Evolutionary conservation across 2,113 vertebrate species (phyloP).

Genomic region (Nerophis ophidion): DNA sequence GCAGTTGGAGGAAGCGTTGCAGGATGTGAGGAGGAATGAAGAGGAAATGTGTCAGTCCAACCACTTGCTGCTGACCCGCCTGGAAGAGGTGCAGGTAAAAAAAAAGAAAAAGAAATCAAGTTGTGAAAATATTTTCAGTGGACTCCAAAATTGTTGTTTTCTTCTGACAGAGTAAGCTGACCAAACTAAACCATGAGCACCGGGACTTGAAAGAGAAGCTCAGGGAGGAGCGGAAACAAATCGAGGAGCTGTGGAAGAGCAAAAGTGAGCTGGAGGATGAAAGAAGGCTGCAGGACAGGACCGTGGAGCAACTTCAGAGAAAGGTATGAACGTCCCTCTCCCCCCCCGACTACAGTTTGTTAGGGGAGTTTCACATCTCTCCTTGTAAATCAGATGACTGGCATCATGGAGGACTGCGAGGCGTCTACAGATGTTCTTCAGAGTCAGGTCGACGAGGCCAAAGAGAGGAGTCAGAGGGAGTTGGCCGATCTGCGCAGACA

Average conservation of each 20-base stretch:
- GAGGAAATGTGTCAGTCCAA: slow-evolving; percentile 72
- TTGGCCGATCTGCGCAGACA: slow-evolving; percentile 78
- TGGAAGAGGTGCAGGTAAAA: slow-evolving; percentile 79
- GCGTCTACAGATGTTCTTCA: slow-evolving; percentile 80
- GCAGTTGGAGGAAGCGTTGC: slow-evolving; percentile 72
- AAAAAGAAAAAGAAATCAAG: not conserved
- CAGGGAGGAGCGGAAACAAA: slow-evolving; percentile 78
- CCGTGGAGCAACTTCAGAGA: slow-evolving; percentile 84
- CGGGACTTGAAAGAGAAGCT: slow-evolving; percentile 82
- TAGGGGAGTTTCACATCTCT: not conserved
- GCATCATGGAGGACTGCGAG: slow-evolving; percentile 77
- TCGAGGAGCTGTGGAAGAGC: slow-evolving; percentile 78
- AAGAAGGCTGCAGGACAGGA: slow-evolving; percentile 76
- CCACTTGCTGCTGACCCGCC: slow-evolving; percentile 70
- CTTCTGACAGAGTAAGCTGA: slow-evolving; percentile 72
- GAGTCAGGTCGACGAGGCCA: slow-evolving; percentile 83
- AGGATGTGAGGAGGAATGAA: slow-evolving; percentile 69
- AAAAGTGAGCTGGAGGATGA: slow-evolving; percentile 84
- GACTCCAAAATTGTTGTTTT: not conserved
- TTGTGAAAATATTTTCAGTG: not conserved
- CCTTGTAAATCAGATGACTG: slow-evolving; percentile 75
- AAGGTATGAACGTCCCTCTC: slow-evolving; percentile 72
- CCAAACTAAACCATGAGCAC: slow-evolving; percentile 74
- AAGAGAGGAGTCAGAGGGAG: slow-evolving; percentile 81
- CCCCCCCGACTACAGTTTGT: not conserved